A percentile compares a stretch with the other conserved stretches of the same genome.
These are phyloP conservation scores for Portunus trituberculatus DNA, from an alignment of 1,140 invertebrate species.

Conservation along the genomic window DNA sequence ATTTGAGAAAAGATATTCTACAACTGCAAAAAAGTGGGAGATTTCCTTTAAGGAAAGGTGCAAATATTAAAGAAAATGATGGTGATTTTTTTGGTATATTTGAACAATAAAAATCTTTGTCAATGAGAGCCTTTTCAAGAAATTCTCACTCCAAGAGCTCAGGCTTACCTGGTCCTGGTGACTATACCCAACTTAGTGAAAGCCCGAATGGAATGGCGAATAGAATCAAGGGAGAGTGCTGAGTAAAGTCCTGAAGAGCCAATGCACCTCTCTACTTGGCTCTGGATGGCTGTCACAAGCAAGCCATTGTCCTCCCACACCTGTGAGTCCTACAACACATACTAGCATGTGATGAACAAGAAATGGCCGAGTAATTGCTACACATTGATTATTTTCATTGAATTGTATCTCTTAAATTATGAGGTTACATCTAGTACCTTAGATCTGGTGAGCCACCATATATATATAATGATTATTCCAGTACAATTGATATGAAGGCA, in stretches of 20 bases:
- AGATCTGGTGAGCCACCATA: no score
- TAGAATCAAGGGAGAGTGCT: slow-evolving; percentile 72
- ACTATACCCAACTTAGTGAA: slow-evolving; percentile 63
- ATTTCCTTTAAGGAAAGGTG: slow-evolving; percentile 94
- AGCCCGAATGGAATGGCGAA: slow-evolving; percentile 68
- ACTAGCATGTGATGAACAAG: background rate
- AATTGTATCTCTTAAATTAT: no score
- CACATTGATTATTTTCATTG: background rate
- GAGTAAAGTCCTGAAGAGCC: slow-evolving; percentile 48
- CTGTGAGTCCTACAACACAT: slow-evolving; percentile 39
- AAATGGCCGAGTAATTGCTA: background rate
- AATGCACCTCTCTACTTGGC: slow-evolving; percentile 42
- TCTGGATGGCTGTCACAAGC: slow-evolving; percentile 65
- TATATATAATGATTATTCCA: no score
- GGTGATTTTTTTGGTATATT: slow-evolving; percentile 79
- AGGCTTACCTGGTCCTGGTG: slow-evolving; percentile 41
- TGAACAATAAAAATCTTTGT: slow-evolving; percentile 79
- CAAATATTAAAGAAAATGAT: slow-evolving; percentile 90
- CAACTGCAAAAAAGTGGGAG: slow-evolving; percentile 86
- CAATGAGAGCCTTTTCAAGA: background rate
- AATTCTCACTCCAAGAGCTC: background rate
- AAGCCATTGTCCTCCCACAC: slow-evolving; percentile 67
- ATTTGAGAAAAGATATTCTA: background rate
- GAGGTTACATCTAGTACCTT: no score
- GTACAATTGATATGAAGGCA: no score